A percentile compares a stretch with the other conserved stretches of the same genome.
Conservation (phyloP, 2,888 invertebrate species). For the Cataglyphis cursor region DNA sequence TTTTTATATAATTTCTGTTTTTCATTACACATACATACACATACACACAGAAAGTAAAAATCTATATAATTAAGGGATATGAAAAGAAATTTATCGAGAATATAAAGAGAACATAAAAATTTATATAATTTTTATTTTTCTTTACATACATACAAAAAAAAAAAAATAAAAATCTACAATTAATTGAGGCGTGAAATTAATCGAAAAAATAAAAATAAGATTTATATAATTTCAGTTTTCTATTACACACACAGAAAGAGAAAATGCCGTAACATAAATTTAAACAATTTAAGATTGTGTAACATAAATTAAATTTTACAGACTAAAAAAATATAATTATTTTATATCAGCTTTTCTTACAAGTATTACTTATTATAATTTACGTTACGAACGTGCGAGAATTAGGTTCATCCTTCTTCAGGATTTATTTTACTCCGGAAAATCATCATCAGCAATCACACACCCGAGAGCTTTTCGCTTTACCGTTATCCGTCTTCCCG, state of each 20-base stretch:
- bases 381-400: neutral
- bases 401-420: neutral
- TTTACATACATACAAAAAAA: no score
- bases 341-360: neutral
- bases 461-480: slow-evolving; percentile 35
- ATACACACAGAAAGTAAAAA: no score
- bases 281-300: neutral
- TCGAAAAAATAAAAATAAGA: no score
- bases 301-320: neutral
- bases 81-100: no score
- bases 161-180: no score
- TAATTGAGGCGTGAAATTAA: no score
- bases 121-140: no score
- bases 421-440: neutral
- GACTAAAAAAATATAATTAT: neutral
- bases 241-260: neutral
- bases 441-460: slow-evolving; percentile 24
- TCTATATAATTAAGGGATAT: no score
- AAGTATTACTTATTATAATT: neutral
- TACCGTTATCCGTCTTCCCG: neutral
- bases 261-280: neutral
- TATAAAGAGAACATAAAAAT: no score
- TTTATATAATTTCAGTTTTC: neutral
- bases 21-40: no score
- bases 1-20: no score